These are phyloP conservation scores for Cyrtonyx montezumae DNA, from an alignment of 2,113 vertebrate genomes.

Conservation along the genomic window DNA sequence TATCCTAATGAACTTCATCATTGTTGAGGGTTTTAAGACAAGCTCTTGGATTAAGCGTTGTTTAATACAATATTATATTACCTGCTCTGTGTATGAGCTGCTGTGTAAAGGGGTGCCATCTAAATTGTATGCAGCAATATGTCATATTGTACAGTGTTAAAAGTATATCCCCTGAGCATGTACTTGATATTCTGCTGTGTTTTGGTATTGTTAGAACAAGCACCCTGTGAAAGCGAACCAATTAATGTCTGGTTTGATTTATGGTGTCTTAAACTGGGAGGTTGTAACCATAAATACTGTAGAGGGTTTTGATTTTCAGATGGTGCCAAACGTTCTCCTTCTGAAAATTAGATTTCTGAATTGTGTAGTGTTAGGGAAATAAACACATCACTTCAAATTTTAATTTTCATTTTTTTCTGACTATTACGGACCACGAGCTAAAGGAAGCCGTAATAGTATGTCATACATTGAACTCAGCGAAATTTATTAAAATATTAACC, in stretches of 20 bases:
- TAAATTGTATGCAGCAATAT: not conserved
- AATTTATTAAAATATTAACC: slow-evolving; percentile 13
- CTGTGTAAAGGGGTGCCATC: not conserved
- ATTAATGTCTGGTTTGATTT: slow-evolving; percentile 36
- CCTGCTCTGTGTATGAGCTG: not conserved
- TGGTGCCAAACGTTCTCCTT: not conserved
- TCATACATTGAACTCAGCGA: not conserved
- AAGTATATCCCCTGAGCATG: not conserved
- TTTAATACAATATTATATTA: not conserved
- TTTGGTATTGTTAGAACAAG: not conserved
- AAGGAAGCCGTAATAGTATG: not conserved
- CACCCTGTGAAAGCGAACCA: not conserved
- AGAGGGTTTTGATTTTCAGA: slow-evolving; percentile 22
- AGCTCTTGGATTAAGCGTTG: not conserved
- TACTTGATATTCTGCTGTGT: not conserved
- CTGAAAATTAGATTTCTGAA: slow-evolving; percentile 11
- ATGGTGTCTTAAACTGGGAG: not conserved
- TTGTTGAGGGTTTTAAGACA: not conserved
- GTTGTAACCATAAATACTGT: slow-evolving; percentile 2
- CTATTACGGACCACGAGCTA: not conserved
- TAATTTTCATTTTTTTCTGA: slow-evolving; percentile 1
- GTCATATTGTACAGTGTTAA: not conserved
- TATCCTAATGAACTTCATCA: not conserved
- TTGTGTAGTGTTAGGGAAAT: not conserved
- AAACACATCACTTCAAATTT: slow-evolving; percentile 24